Evolutionary conservation across 2,888 invertebrate genomes (phyloP).

Genomic region (Leistus spinibarbis): DNA sequence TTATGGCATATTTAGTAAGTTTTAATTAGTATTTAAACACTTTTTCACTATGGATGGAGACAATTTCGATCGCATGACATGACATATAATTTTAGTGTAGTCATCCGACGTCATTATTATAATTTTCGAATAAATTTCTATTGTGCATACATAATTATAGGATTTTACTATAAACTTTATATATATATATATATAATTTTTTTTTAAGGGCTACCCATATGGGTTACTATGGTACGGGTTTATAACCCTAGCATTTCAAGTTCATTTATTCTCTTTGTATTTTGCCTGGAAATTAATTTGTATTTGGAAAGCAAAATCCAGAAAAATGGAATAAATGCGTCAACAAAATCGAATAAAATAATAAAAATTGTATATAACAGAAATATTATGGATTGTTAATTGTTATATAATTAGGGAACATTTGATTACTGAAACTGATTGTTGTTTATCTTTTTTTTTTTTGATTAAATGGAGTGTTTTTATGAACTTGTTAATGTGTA

Average conservation of each 20-base stretch:
- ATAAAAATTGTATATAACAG: background rate
- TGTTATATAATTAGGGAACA: background rate
- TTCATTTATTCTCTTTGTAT: slow-evolving; percentile 84
- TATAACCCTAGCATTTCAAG: slow-evolving; percentile 83
- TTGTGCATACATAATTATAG: background rate
- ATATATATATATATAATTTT: slow-evolving; percentile 44
- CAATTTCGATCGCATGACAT: no score
- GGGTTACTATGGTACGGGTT: slow-evolving; percentile 93
- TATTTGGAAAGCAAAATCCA: slow-evolving; percentile 80
- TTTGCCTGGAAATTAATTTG: slow-evolving; percentile 82
- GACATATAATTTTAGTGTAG: no score
- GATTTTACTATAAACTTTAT: background rate
- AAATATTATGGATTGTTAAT: background rate
- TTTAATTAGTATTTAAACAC: no score
- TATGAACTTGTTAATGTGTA: background rate
- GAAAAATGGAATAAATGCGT: slow-evolving; percentile 68
- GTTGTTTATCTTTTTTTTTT: background rate
- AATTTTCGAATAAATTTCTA: no score
- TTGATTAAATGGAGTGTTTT: background rate
- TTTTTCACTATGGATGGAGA: no score
- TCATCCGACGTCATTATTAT: no score
- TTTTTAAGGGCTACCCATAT: slow-evolving; percentile 80
- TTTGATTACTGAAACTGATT: no score
- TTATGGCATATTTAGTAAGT: no score
- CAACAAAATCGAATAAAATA: slow-evolving; percentile 17